Base-by-base conservation (phyloP, 1,140 invertebrate genomes). In the Drosophila virilis region DNA sequence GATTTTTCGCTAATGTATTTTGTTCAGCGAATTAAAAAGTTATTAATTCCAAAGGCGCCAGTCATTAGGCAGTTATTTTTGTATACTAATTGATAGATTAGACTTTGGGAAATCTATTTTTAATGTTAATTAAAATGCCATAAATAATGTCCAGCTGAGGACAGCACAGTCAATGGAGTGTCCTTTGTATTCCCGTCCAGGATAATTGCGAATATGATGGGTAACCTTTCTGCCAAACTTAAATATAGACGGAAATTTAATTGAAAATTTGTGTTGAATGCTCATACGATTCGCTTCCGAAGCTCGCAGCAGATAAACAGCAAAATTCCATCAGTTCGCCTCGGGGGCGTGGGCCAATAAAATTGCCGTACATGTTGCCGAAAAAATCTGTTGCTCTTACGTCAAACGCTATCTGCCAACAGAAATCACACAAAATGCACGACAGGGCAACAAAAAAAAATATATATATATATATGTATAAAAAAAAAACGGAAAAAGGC, bases 321-420 rank as follows among this genome's bases (percentile, higher is more conserved):
- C 64, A 60, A 74, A 88, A 65, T 55, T 76, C 77, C 76, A 67
- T 68, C 46, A 69, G 38, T 55, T 45, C 35, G n/a, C 7, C 8
- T 17, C 58, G 22, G 71, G 46, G 66, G 72, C 72, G 15, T 70
- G 15, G n/a, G 45, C 68, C 60, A 89, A 86, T 89, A 89, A 86
- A 89, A 77, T 74, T 89, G 72, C 72, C 61, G 58, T 54, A 74
- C 78, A 85, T 80, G 59, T 74, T 70, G 50, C 60, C 54, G 12
- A 50, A 51, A 64, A 86, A 88, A 88, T 88, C 83, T 88, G 83
- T 88, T 89, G 83, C 83, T 84, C 84, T 72, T 88, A 89, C 83
- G 83, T 89, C 83, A 88, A 88, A 66, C 83, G 83, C 55, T 88
- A 88, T 89, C 83, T 58, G 51, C 40, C 37, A 57, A 61, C 43